Evolutionary conservation across 1,140 invertebrate genomes (phyloP), one percentile per base, ranked within the genome.

Genomic region (Tetramorium parvispinum): DNA sequence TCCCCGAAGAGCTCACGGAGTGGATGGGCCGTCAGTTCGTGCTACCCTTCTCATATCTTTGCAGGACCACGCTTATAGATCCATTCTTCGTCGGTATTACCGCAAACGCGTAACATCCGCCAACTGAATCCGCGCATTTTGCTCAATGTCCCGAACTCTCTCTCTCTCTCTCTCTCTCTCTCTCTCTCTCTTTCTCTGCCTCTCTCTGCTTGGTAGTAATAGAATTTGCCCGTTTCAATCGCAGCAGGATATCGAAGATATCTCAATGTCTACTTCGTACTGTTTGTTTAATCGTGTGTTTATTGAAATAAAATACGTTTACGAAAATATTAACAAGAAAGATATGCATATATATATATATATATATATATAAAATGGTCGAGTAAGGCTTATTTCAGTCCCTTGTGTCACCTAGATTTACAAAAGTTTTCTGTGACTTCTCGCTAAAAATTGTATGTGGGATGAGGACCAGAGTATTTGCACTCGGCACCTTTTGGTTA

Each of bases 1-100:
- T 85, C 90, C 76, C 89, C 51, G n/a, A 91, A 87, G 87, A 86
- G 43, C 24, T 77, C 63, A 49, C 21, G 51, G 82, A 85, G 79
- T 86, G 70, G 59, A 77, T 89, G 78, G 86, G 51, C 83, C 65
- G 77, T 82, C 77, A 51, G 40, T 85, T 82, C 66, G n/a, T 71
- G 61, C 75, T 77, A 70, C 46, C 63, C 87, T 91, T 68, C 63
- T 77, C 57, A 73, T 85, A 89, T 88, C 76, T 86, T 81, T 53
- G 66, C 51, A 24, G 21, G 43, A 27, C 63, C 71, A 86, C 53
- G 63, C 46, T 85, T 57, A 81, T 71, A 61, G 77, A 73, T 83
- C 85, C 65, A 71, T 78, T 85, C 82, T 85, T 83, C 40, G 65
- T 59, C 61, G 76, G 27, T 49, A 87, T 85, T 85, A 85, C 82